Evolutionary conservation across 2,113 vertebrate genomes (phyloP).

Genomic region (Epinephelus fuscoguttatus): DNA sequence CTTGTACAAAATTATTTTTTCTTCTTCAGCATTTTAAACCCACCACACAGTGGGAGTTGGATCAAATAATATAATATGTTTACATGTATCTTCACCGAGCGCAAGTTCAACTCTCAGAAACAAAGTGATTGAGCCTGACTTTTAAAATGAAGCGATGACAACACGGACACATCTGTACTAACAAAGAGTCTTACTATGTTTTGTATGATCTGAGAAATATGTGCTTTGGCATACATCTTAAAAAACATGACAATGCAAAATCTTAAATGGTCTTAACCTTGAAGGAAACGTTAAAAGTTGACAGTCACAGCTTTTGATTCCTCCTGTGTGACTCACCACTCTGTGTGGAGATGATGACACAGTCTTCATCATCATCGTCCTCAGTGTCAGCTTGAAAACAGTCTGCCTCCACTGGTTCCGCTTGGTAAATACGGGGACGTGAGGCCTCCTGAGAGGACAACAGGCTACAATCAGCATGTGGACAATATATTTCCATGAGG

Average conservation of each 20-base stretch:
- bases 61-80: too few relatives aligned
- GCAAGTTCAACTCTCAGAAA: too few relatives aligned
- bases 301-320: neutral
- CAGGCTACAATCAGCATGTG: neutral
- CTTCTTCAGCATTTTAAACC: too few relatives aligned
- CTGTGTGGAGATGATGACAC: conserved; percentile 85
- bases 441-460: neutral
- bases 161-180: too few relatives aligned
- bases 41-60: too few relatives aligned
- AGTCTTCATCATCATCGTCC: conserved; percentile 91
- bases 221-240: neutral
- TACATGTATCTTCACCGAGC: too few relatives aligned
- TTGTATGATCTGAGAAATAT: neutral
- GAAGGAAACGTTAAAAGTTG: neutral
- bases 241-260: neutral
- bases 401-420: conserved; percentile 86
- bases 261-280: neutral
- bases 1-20: too few relatives aligned
- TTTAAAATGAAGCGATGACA: too few relatives aligned
- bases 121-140: too few relatives aligned
- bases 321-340: conserved; percentile 79
- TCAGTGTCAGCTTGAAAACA: conserved; percentile 98
- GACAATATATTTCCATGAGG: neutral
- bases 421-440: conserved; percentile 58
- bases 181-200: too few relatives aligned